These are phyloP conservation scores for Clarias magur DNA, from an alignment of 2,113 vertebrate species.

Conservation along the genomic window DNA sequence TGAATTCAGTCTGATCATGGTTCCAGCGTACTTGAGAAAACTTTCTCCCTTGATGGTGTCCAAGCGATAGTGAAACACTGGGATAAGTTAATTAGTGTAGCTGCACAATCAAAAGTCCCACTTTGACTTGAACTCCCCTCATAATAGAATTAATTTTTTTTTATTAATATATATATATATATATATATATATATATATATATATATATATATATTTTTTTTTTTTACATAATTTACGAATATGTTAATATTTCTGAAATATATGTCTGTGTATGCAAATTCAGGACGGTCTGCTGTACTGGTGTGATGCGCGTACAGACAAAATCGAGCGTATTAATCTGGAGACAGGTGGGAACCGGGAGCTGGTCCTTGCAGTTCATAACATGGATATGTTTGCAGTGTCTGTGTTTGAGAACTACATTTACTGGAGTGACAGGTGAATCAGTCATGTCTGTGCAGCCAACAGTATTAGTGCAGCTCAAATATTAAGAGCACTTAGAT, in stretches of 20 bases:
- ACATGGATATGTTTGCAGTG: constrained; percentile 99
- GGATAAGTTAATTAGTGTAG: no score
- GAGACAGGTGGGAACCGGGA: constrained; percentile 91
- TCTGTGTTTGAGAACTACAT: constrained; percentile 95
- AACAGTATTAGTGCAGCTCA: background rate
- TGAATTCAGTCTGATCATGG: no score
- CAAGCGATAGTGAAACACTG: no score
- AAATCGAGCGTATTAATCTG: constrained; percentile 91
- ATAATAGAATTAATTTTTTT: background rate
- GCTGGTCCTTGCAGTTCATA: constrained; percentile 90
- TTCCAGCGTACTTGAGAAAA: no score
- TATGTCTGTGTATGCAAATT: background rate
- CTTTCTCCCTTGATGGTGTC: no score
- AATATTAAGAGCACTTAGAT: background rate
- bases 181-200: no score
- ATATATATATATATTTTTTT: no score
- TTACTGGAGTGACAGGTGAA: constrained; percentile 94
- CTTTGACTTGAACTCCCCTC: no score
- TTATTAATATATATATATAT: no score
- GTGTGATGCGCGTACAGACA: constrained; percentile 94
- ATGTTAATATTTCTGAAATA: background rate
- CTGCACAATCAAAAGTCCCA: no score
- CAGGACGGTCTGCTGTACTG: constrained; percentile 91
- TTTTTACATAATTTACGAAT: background rate
- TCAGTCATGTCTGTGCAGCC: background rate